A percentile compares a stretch with the other conserved stretches of the same genome.
These are phyloP conservation scores for Platysternon megacephalum DNA, from an alignment of 2,113 vertebrate species.

Conservation along the genomic window DNA sequence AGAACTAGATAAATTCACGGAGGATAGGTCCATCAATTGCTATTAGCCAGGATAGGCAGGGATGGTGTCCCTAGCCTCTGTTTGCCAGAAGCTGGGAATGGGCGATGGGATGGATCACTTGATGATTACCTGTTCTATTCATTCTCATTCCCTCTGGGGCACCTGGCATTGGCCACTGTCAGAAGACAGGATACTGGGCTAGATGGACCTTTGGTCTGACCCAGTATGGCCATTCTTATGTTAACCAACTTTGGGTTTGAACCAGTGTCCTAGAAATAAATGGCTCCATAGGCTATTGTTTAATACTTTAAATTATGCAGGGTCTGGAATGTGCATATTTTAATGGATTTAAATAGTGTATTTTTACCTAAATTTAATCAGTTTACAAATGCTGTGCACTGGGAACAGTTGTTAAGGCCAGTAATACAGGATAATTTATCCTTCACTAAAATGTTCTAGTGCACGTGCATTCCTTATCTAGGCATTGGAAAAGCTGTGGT, in stretches of 20 bases:
- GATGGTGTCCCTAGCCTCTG: no score
- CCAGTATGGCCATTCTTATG: no score
- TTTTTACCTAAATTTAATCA: not conserved
- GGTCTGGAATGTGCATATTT: not conserved
- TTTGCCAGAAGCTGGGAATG: no score
- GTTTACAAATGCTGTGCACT: not conserved
- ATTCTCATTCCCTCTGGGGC: no score
- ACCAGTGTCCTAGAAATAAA: not conserved
- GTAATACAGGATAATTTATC: not conserved
- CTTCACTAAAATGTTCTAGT: conserved; percentile 12
- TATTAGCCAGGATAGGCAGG: no score
- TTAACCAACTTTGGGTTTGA: not conserved
- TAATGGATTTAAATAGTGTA: not conserved
- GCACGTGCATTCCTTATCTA: conserved; percentile 33
- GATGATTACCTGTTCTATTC: no score
- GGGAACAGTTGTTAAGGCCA: not conserved
- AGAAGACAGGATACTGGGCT: no score
- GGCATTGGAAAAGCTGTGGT: conserved; percentile 39
- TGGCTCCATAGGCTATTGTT: not conserved
- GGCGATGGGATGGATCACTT: no score
- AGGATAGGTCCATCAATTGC: no score
- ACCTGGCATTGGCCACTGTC: no score
- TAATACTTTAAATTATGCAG: not conserved
- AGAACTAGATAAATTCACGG: no score
- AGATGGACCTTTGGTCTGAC: no score